phyloP scores from a whole-genome alignment of 1,140 invertebrate species.

The Bombus confusus region DNA sequence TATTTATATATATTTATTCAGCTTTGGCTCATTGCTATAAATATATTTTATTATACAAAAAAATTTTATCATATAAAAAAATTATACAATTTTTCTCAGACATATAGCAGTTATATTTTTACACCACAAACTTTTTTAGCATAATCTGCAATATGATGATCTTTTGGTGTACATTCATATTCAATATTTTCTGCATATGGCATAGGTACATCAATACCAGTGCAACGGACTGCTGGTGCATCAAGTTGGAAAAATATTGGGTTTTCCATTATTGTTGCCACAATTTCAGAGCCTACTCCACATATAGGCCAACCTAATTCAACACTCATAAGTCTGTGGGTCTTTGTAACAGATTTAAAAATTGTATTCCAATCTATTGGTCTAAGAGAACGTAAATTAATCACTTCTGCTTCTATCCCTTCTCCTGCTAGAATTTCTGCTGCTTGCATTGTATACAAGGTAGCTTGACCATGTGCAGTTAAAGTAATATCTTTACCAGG shows the following conservation, averaged over 20 bases:
- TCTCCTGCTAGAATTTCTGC: slow-evolving; percentile 84
- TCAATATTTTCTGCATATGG: slow-evolving; percentile 88
- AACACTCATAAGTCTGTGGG: slow-evolving; percentile 87
- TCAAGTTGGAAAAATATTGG: slow-evolving; percentile 88
- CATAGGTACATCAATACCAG: slow-evolving; percentile 89
- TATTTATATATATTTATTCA: slow-evolving; percentile 84
- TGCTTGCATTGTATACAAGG: slow-evolving; percentile 85
- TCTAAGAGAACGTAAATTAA: slow-evolving; percentile 87
- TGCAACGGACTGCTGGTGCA: slow-evolving; percentile 86
- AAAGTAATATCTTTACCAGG: slow-evolving; percentile 87
- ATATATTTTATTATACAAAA: slow-evolving; percentile 73
- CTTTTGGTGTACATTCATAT: slow-evolving; percentile 83
- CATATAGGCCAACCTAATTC: slow-evolving; percentile 88
- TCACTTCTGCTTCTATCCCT: slow-evolving; percentile 87
- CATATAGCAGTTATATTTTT: slow-evolving; percentile 54
- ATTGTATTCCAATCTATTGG: slow-evolving; percentile 87
- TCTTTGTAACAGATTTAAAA: slow-evolving; percentile 87
- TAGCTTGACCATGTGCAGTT: slow-evolving; percentile 82
- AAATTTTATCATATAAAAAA: slow-evolving; percentile 70
- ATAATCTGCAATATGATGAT: slow-evolving; percentile 71
- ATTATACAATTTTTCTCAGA: slow-evolving; percentile 82
- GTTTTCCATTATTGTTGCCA: slow-evolving; percentile 84
- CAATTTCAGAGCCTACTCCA: slow-evolving; percentile 88
- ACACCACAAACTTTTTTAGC: slow-evolving; percentile 65
- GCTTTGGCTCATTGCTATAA: slow-evolving; percentile 80